These are phyloP conservation scores for Amblyopsis rosae DNA, from an alignment of 2,113 vertebrate genomes.

Conservation along the genomic window DNA sequence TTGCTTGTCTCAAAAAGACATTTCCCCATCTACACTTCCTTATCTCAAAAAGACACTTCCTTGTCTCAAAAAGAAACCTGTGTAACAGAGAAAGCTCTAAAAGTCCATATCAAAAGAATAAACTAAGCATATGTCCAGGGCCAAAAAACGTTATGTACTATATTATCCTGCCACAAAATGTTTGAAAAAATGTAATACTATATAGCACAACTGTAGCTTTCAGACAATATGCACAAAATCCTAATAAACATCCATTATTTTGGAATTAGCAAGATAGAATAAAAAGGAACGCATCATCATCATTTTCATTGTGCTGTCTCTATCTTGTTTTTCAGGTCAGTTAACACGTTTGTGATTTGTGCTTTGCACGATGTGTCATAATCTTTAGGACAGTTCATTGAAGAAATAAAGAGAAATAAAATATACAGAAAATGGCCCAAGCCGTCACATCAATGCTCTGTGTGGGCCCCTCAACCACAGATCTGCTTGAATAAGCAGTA, in stretches of 20 bases:
- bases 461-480: slow-evolving; percentile 15
- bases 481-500: slow-evolving; percentile 11
- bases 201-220: no score
- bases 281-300: neutral
- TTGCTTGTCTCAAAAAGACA: no score
- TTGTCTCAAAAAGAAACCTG: no score
- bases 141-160: neutral
- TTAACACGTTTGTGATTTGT: slow-evolving; percentile 12
- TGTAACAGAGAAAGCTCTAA: no score
- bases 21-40: no score
- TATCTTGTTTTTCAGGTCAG: neutral
- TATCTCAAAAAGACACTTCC: no score
- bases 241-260: no score
- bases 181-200: no score
- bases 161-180: no score
- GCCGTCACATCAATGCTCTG: slow-evolving; percentile 22
- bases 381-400: neutral
- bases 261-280: slow-evolving; percentile 29
- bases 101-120: neutral
- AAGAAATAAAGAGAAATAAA: neutral
- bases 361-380: slow-evolving; percentile 23
- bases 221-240: no score
- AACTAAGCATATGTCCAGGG: slow-evolving; percentile 1
- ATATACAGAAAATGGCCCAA: no score
- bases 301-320: slow-evolving; percentile 4